These are phyloP conservation scores for Chloroceryle inda DNA, from an alignment of 2,797 vertebrate genomes.

Conservation along the genomic window DNA sequence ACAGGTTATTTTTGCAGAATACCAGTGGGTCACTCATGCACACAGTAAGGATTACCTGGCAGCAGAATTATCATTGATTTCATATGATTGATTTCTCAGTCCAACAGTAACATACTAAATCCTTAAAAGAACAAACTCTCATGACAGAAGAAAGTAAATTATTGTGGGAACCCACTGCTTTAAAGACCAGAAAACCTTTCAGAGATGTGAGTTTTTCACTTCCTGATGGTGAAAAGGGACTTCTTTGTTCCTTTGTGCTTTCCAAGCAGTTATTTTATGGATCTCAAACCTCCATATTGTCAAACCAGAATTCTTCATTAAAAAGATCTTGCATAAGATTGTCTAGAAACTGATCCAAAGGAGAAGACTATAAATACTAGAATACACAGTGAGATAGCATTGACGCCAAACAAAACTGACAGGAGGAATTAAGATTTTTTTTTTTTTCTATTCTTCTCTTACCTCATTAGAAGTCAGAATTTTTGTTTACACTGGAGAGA, in stretches of 20 bases:
- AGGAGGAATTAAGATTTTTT: neutral
- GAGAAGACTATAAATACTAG: neutral
- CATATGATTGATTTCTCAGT: conserved; percentile 74
- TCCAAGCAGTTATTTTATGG: neutral
- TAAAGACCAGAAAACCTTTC: conserved; percentile 6
- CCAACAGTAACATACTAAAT: conserved; percentile 54
- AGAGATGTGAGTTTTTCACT: neutral
- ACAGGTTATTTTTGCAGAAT: conserved; percentile 38
- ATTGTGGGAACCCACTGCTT: neutral
- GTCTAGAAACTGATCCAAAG: neutral
- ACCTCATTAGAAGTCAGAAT: neutral
- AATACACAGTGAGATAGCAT: neutral
- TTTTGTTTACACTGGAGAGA: neutral
- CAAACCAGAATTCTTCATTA: conserved; percentile 20
- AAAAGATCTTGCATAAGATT: neutral
- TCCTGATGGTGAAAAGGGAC: neutral
- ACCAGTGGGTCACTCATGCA: conserved; percentile 15
- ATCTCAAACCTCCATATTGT: neutral
- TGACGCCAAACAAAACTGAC: neutral
- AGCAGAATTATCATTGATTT: conserved; percentile 79
- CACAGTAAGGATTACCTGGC: conserved; percentile 69
- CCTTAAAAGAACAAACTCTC: conserved; percentile 63
- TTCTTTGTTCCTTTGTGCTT: neutral
- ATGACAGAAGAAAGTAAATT: conserved; percentile 25
- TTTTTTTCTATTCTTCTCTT: conserved; percentile 19